Percentiles rank a stretch among this genome's conserved stretches.
Conservation (phyloP, 2,797 vertebrate species). For the Halcyon chelicuti region DNA sequence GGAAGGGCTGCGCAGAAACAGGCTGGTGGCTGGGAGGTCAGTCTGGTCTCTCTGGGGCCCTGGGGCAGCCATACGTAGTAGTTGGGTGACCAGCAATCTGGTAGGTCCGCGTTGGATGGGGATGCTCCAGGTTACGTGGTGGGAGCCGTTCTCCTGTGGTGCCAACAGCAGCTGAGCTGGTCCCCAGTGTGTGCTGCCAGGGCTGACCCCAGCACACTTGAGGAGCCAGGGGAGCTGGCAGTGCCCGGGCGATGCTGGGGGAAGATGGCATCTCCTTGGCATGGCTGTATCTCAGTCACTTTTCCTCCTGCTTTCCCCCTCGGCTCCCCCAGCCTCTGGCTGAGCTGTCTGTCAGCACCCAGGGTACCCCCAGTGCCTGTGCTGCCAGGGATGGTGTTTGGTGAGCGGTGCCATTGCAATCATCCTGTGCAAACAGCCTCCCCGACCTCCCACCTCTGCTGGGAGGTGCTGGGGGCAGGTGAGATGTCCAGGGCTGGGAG, state of each 20-base stretch:
- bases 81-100: neutral
- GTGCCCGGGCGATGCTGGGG: accelerated
- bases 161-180: neutral
- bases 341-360: neutral
- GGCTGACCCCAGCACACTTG: accelerated
- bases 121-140: too few relatives aligned
- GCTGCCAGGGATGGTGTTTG: neutral
- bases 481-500: neutral
- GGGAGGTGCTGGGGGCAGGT: neutral
- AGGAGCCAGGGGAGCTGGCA: neutral
- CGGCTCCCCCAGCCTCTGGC: neutral
- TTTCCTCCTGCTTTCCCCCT: neutral
- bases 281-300: neutral
- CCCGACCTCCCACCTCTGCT: neutral
- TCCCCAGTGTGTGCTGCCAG: neutral
- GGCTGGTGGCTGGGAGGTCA: neutral
- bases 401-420: neutral
- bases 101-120: neutral
- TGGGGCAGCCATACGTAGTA: neutral
- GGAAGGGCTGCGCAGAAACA: neutral
- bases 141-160: neutral
- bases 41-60: neutral
- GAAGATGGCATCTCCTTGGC: neutral
- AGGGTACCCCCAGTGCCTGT: neutral
- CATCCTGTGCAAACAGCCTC: neutral